Percentiles rank a stretch among this genome's conserved stretches.
These are phyloP conservation scores for Porites australiensis DNA, from an alignment of 64 coral and sea anemone genomes.

Conservation along the genomic window DNA sequence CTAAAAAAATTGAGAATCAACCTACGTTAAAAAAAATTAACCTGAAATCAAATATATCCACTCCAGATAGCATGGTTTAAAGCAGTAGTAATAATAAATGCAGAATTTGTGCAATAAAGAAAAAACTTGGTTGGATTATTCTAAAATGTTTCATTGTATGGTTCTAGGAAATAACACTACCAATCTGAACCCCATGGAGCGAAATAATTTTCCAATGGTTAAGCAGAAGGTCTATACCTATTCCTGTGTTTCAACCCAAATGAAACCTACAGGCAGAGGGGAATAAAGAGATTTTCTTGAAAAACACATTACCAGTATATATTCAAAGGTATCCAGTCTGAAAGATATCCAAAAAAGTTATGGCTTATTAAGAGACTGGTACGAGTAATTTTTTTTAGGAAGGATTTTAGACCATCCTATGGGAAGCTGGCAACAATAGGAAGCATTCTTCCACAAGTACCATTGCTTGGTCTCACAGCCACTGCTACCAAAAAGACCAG, in stretches of 20 bases:
- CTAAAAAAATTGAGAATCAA: not conserved
- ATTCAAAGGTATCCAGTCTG: slow-evolving; percentile 15
- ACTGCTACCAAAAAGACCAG: too few species aligned
- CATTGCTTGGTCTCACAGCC: too few species aligned
- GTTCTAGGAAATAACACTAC: too few species aligned
- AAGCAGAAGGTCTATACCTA: not conserved
- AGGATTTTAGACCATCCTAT: too few species aligned
- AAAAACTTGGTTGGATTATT: not conserved
- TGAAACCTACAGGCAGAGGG: slow-evolving; percentile 16
- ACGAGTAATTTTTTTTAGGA: not conserved
- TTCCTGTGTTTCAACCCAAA: not conserved
- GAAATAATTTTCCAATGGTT: not conserved
- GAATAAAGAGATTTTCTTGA: slow-evolving; percentile 24
- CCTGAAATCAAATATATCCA: slow-evolving; percentile 3
- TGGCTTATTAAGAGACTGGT: slow-evolving; percentile 18
- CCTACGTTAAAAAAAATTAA: not conserved
- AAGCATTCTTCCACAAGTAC: too few species aligned
- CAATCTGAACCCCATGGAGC: too few species aligned
- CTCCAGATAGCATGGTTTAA: not conserved
- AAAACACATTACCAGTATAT: slow-evolving; percentile 27
- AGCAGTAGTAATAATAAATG: slow-evolving; percentile 16
- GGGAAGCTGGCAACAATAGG: too few species aligned
- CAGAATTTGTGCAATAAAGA: slow-evolving; percentile 18
- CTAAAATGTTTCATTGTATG: too few species aligned
- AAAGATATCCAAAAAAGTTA: slow-evolving; percentile 25